These are phyloP conservation scores for Lethenteron reissneri DNA, from an alignment of 2,113 vertebrate species.

Conservation along the genomic window DNA sequence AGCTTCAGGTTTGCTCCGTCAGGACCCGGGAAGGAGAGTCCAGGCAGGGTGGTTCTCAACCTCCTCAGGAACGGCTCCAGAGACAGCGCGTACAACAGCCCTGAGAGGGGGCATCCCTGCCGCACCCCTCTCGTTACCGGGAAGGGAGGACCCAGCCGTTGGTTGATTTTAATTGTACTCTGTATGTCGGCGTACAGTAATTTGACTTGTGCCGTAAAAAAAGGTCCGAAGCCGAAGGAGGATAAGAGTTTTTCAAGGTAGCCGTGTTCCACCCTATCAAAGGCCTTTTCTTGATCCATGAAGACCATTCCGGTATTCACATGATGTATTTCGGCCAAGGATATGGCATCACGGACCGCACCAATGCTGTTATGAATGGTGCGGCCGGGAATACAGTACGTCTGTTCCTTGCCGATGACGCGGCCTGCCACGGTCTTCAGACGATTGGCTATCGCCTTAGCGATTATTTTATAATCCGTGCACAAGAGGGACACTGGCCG, in stretches of 20 bases:
- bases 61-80: neutral
- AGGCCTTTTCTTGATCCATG: neutral
- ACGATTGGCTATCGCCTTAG: neutral
- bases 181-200: neutral
- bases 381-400: neutral
- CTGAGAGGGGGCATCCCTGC: conserved; percentile 2
- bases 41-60: neutral
- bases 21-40: neutral
- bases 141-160: neutral
- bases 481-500: neutral
- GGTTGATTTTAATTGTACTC: neutral
- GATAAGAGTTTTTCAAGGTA: neutral
- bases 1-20: neutral
- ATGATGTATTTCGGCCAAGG: neutral
- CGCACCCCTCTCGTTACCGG: neutral
- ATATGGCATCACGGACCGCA: neutral
- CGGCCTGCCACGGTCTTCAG: neutral
- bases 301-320: neutral
- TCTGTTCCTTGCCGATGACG: neutral
- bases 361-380: neutral
- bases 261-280: neutral
- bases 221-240: neutral
- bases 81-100: neutral
- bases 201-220: neutral
- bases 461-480: neutral